Percentiles rank a stretch among this genome's conserved stretches.
phyloP scores from a whole-genome alignment of 2,113 vertebrate genomes.

The Sturnus vulgaris region DNA sequence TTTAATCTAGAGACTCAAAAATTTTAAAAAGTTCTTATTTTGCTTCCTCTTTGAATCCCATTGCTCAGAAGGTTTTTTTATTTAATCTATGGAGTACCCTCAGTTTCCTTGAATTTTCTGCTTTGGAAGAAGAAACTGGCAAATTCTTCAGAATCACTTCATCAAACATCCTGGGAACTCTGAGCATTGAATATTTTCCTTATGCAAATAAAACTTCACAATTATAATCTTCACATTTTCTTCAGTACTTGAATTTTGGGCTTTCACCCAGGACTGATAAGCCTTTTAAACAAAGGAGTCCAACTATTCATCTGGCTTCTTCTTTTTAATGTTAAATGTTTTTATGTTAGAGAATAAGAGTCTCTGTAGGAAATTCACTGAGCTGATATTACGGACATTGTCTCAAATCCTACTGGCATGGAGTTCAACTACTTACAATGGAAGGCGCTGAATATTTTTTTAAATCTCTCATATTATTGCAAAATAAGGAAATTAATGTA shows the following conservation, averaged over 20 bases:
- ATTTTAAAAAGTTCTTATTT: background rate
- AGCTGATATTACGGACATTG: background rate
- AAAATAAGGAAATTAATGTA: background rate
- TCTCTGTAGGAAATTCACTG: background rate
- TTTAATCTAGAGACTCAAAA: background rate
- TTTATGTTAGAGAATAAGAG: background rate
- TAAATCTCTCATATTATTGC: background rate
- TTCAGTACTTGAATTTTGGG: background rate
- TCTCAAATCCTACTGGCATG: background rate
- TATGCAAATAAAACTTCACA: background rate
- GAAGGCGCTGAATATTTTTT: background rate
- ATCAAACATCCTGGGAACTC: background rate
- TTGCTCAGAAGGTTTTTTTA: background rate
- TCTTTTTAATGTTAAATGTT: background rate
- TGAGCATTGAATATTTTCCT: background rate
- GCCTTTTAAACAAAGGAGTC: background rate
- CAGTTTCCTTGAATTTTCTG: background rate
- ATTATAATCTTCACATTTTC: background rate
- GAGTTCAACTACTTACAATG: background rate
- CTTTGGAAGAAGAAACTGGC: background rate
- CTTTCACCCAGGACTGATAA: background rate
- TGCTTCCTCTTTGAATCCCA: background rate
- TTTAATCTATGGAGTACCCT: background rate
- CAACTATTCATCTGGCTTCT: background rate
- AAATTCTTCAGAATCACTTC: background rate